These are phyloP conservation scores for Rhynchomys soricoides DNA, from an alignment of 2,113 vertebrate genomes.

Conservation along the genomic window DNA sequence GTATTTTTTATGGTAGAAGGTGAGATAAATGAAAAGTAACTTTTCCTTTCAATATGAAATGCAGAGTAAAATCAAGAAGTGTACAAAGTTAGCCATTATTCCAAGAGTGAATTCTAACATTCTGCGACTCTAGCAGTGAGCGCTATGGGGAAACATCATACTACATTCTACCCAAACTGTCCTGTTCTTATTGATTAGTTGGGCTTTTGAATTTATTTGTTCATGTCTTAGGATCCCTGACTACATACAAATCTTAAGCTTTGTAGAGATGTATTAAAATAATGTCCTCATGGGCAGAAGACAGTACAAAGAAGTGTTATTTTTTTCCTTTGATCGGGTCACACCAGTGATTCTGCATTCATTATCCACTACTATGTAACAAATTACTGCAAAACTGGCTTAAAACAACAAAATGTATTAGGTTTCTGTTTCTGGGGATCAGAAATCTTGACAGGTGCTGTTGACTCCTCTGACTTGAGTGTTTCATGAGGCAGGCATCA, in stretches of 20 bases:
- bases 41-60: slow-evolving; percentile 56
- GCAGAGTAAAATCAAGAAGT: slow-evolving; percentile 9
- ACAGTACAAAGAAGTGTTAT: slow-evolving; percentile 21
- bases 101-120: slow-evolving; percentile 49
- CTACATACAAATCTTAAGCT: slow-evolving; percentile 31
- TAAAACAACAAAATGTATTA: slow-evolving; percentile 19
- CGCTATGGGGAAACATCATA: background rate
- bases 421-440: background rate
- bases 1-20: slow-evolving; percentile 22
- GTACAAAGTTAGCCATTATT: slow-evolving; percentile 43
- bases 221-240: slow-evolving; percentile 49
- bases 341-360: slow-evolving; percentile 14
- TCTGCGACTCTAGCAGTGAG: background rate
- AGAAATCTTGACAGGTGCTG: background rate
- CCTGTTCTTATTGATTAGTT: background rate
- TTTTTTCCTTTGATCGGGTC: slow-evolving; percentile 1
- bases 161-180: slow-evolving; percentile 3
- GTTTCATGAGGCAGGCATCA: background rate
- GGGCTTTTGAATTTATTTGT: background rate
- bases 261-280: slow-evolving; percentile 31
- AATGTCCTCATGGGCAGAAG: slow-evolving; percentile 31
- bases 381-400: background rate
- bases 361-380: background rate
- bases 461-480: background rate
- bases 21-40: slow-evolving; percentile 58